Base-by-base conservation (phyloP, 1,140 invertebrate genomes). In the Drosophila obscura region DNA sequence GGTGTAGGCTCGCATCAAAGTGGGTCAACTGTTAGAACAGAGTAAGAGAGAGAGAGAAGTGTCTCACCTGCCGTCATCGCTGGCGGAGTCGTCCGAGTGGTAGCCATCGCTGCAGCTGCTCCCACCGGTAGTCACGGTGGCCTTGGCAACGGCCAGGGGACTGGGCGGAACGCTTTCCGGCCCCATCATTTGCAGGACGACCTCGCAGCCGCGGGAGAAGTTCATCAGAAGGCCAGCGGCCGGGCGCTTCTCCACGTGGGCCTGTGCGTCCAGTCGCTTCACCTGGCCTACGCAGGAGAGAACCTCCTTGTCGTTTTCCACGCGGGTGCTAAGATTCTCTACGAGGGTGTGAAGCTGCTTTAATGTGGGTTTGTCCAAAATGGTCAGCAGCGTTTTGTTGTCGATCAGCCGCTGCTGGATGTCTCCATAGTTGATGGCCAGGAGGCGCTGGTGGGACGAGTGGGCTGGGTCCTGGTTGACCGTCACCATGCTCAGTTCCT, bases 341-440 rank as follows among this genome's bases (percentile, higher is more conserved):
- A 94, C 92, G 44, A 95, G 91, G 0, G 93, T 93, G 16, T 92
- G 91, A 13, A 94, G 91, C 89, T 94, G 94, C 61, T 94, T 92
- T 66, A 94, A 67, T 0, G 93, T 93, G 16, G 94, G 94, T 77
- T 95, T 95, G 90, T 98, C 97, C 48, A 98, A 93, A 31, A 96
- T 95, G 73, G 97, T 98, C 48, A 98, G 92, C 22, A 98, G 92
- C 0, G 96, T 96, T 92, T 97, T 97, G 92, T 98, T 98, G 92
- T 98, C 97, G 76, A 98, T 98, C 15, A 98, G 93, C 4, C 97
- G 92, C 67, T 97, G 95, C 91, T 98, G 97, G 16, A 96, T 95
- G 80, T 97, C 96, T 5, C 94, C 94, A 82, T 96, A 95, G 44
- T 95, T 95, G 24, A 98, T 94, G 45, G 96, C 96, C 59, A 98